Conservation (phyloP, 2,113 vertebrate genomes). For the Equus przewalskii region DNA sequence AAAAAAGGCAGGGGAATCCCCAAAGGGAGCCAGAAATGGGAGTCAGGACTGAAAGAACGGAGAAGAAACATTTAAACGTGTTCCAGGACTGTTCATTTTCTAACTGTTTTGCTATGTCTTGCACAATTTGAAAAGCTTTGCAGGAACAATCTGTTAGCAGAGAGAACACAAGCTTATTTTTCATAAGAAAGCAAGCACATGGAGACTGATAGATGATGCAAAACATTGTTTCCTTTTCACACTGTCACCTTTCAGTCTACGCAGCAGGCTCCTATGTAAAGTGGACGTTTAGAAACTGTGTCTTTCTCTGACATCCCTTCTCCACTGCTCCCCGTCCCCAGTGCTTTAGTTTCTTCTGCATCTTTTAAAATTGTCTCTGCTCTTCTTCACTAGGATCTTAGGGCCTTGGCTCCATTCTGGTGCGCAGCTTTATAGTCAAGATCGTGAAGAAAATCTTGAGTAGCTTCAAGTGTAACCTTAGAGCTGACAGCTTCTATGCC, state of each 20-base stretch:
- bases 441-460: background rate
- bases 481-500: background rate
- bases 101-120: constrained; percentile 49
- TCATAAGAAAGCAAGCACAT: background rate
- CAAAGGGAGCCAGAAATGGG: background rate
- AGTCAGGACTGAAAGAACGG: background rate
- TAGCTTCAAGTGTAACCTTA: background rate
- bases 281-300: background rate
- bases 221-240: background rate
- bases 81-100: constrained; percentile 6
- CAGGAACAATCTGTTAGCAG: constrained; percentile 44
- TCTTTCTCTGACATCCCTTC: background rate
- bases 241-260: background rate
- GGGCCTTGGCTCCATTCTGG: background rate
- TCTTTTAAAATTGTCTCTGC: background rate
- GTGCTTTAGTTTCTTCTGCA: background rate
- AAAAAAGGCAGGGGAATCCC: background rate
- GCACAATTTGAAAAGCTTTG: constrained; percentile 51
- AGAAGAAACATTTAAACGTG: constrained; percentile 22
- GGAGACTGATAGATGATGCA: background rate
- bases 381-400: background rate
- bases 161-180: constrained; percentile 49
- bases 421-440: background rate
- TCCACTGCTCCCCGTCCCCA: background rate
- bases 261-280: background rate